Evolutionary conservation across 1,140 invertebrate species (phyloP), one percentile per base, ranked within the genome.

Genomic region (Sinonovacula constricta): DNA sequence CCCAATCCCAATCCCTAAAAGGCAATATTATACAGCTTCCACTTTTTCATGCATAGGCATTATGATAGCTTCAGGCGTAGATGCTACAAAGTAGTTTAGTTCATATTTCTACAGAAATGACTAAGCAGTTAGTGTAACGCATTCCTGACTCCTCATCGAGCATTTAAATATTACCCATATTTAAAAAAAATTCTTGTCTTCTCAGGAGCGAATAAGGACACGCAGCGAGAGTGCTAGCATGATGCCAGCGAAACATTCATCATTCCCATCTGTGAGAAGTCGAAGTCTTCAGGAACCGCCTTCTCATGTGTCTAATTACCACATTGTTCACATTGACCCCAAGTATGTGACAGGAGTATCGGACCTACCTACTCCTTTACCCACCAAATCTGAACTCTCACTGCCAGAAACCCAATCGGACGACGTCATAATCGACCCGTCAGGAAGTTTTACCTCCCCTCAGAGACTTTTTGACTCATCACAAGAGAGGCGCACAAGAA

Each of bases 271-370:
- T 39, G 36, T 34, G 22, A 59, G 31, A 30, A 74, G 53, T 62
- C 49, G 65, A 30, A n/a, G n/a, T n/a, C n/a, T n/a, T n/a, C n/a
- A n/a, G n/a, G 68, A 60, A 57, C 15, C 56, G 15, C 59, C 33
- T 3, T 65, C 79, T 12, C 39, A 31, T 12, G 51, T 53, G 18
- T 57, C 63, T 14, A 75, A 49, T 36, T 86, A 83, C 66, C 82
- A 87, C 18, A 84, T 90, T 28, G 67, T 90, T 56, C 85, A 86
- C n/a, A 81, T 88, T 15, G 87, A 89, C 65, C 81, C 85, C 14
- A 81, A 80, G 18, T 90, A 83, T 80, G 85, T 90, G 7, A 85
- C 83, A 24, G 80, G 83, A 24, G 69, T 90, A 28, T 80, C 83
- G 5, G 33, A 69, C 28, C 12, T 31, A 34, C 71, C 60, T 34